Conservation (phyloP, 2,113 vertebrate genomes). For the Terrapene triunguis region DNA sequence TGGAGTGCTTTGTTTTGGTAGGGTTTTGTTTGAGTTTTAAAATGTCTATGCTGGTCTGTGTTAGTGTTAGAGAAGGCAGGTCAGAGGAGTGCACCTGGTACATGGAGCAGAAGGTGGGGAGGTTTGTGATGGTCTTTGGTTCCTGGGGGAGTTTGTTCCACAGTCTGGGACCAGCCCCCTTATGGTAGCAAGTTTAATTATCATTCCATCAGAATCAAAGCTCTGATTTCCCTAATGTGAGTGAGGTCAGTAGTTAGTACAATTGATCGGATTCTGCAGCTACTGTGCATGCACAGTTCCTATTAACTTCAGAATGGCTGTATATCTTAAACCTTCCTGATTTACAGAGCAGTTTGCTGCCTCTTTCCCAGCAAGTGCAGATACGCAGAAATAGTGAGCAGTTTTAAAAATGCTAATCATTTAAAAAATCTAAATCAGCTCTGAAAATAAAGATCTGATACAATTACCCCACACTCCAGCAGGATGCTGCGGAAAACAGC, state of each 20-base stretch:
- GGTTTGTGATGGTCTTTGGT: neutral
- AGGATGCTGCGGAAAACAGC: conserved; percentile 14
- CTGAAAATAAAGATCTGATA: conserved; percentile 33
- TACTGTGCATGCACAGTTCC: neutral
- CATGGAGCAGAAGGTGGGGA: neutral
- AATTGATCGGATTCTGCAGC: neutral
- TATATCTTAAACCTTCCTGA: neutral
- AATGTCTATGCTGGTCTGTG: neutral
- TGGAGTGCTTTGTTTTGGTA: neutral
- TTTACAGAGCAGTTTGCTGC: neutral
- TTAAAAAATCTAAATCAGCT: neutral
- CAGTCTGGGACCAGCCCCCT: neutral
- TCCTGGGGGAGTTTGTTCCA: neutral
- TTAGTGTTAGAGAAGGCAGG: neutral
- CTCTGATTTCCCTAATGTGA: neutral
- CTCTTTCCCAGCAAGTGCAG: neutral
- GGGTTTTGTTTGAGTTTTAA: neutral
- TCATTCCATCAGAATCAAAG: neutral
- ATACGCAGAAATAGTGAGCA: neutral
- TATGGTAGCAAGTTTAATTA: neutral
- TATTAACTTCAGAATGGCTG: neutral
- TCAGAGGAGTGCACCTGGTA: neutral
- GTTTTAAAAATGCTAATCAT: neutral
- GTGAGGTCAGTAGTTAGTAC: neutral
- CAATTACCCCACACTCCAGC: conserved; percentile 5